These are phyloP conservation scores for Rhea pennata DNA, from an alignment of 2,113 vertebrate genomes.

Conservation along the genomic window DNA sequence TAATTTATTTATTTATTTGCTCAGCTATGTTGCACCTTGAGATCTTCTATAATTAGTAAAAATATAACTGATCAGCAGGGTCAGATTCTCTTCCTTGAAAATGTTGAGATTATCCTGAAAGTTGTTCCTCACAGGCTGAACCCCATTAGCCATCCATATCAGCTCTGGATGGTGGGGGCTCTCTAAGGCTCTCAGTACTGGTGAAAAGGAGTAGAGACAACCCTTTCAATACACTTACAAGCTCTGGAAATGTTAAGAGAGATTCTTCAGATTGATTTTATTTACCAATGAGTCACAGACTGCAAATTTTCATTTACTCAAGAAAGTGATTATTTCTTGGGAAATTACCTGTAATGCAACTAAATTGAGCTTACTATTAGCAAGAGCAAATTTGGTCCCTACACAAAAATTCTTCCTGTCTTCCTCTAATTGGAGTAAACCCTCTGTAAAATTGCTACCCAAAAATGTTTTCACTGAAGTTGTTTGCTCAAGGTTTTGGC, in stretches of 20 bases:
- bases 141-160: not conserved
- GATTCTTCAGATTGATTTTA: not conserved
- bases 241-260: not conserved
- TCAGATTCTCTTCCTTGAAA: not conserved
- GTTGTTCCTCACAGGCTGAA: not conserved
- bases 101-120: not conserved
- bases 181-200: not conserved
- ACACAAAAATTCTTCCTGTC: not conserved
- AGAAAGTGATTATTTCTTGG: not conserved
- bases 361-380: not conserved
- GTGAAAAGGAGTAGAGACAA: not conserved
- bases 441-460: conserved; percentile 40
- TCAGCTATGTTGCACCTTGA: not conserved
- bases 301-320: not conserved
- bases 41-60: not conserved
- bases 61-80: not conserved
- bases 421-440: conserved; percentile 21
- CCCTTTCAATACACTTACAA: not conserved
- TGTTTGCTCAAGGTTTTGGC: conserved; percentile 39
- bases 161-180: not conserved
- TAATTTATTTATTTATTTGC: not conserved
- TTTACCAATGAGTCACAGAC: not conserved
- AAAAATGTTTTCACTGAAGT: conserved; percentile 33
- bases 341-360: not conserved
- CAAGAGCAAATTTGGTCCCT: not conserved